Conservation (phyloP, 1,140 invertebrate genomes). For the Neelides sp. region DNA sequence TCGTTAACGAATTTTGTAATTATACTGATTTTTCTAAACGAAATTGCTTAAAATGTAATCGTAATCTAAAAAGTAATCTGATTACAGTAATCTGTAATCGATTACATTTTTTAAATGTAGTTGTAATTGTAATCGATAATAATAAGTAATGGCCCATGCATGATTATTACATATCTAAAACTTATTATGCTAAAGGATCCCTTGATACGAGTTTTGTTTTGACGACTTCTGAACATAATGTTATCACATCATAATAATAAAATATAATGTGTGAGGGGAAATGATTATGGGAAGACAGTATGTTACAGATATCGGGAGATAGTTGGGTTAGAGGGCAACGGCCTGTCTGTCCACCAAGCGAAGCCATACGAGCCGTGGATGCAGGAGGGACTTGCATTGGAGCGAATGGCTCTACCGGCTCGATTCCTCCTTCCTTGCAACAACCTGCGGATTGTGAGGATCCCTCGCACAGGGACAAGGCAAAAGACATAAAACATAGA, state of each 20-base stretch:
- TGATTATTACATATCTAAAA: too few species aligned
- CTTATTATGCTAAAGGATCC: too few species aligned
- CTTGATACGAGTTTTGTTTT: not conserved
- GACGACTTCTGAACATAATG: too few species aligned
- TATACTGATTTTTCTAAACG: too few species aligned
- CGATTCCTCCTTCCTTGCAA: not conserved
- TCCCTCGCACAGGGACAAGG: constrained; percentile 11
- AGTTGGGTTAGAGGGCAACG: constrained; percentile 26
- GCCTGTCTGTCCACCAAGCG: constrained; percentile 18
- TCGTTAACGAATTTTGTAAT: too few species aligned
- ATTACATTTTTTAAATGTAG: too few species aligned
- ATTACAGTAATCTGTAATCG: too few species aligned
- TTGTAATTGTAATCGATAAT: too few species aligned
- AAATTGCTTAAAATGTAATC: too few species aligned
- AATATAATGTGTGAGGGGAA: not conserved
- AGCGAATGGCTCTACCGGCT: not conserved
- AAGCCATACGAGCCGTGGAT: not conserved
- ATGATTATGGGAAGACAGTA: constrained; percentile 19
- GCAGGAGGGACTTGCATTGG: not conserved
- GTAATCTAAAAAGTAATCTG: too few species aligned
- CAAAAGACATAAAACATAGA: constrained; percentile 21
- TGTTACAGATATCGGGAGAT: constrained; percentile 27
- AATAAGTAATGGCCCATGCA: too few species aligned
- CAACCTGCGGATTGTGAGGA: not conserved
- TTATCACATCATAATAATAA: too few species aligned